phyloP scores from a whole-genome alignment of 2,113 vertebrate genomes.

The Plestiodon gilberti region DNA sequence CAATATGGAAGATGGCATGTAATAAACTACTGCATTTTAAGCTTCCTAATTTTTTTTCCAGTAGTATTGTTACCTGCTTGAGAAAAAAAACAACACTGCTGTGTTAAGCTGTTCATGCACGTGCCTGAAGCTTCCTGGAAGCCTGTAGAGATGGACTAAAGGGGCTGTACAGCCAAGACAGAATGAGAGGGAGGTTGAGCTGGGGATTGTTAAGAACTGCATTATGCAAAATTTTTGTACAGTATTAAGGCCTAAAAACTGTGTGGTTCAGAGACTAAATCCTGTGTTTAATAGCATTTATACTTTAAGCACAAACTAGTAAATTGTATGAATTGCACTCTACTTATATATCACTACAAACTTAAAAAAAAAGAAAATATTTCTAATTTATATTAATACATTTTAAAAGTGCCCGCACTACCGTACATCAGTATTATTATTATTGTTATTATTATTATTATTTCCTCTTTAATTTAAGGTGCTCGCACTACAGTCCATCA shows the following conservation, averaged over 20 bases:
- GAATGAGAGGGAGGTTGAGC: constrained; percentile 88
- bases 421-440: constrained; percentile 86
- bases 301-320: constrained; percentile 99
- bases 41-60: constrained; percentile 89
- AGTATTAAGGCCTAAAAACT: constrained; percentile 99
- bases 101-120: constrained; percentile 97
- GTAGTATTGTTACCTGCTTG: constrained; percentile 95
- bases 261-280: constrained; percentile 99
- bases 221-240: constrained; percentile 99
- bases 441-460: constrained; percentile 83
- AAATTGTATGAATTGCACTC: constrained; percentile 99
- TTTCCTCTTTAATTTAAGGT: constrained; percentile 87
- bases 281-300: constrained; percentile 99
- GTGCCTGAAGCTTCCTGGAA: constrained; percentile 99
- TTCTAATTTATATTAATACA: constrained; percentile 99
- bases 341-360: constrained; percentile 99
- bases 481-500: constrained; percentile 92
- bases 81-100: constrained; percentile 84
- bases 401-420: constrained; percentile 91
- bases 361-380: constrained; percentile 94
- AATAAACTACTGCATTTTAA: constrained; percentile 90
- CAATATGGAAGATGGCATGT: constrained; percentile 96
- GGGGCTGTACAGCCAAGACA: constrained; percentile 85
- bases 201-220: constrained; percentile 94
- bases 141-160: constrained; percentile 89